Conservation (phyloP, 2,797 vertebrate genomes). For the Karalla daura region DNA sequence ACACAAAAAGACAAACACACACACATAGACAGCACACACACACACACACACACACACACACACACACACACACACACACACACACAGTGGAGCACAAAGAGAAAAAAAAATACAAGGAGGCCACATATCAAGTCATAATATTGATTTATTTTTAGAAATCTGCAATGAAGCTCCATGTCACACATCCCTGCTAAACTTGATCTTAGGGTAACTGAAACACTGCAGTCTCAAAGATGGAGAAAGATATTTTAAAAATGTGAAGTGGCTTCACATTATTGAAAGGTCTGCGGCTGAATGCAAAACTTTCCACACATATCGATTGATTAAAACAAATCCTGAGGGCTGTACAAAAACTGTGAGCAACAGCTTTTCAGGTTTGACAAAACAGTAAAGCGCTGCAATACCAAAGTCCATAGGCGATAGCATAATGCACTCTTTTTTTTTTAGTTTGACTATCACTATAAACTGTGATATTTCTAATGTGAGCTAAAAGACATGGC, state of each 20-base stretch:
- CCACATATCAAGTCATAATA: constrained; percentile 20
- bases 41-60: background rate
- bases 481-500: too few species aligned
- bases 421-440: too few species aligned
- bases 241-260: background rate
- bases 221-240: background rate
- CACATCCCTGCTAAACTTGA: background rate
- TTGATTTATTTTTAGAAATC: constrained; percentile 1
- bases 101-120: background rate
- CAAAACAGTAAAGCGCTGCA: too few species aligned
- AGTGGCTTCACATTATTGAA: too few species aligned
- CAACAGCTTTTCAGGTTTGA: too few species aligned
- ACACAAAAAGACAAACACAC: constrained; percentile 4
- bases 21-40: background rate
- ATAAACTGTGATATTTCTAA: too few species aligned
- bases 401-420: too few species aligned
- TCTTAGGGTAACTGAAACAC: background rate
- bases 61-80: constrained; percentile 7
- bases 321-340: too few species aligned
- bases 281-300: too few species aligned
- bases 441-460: too few species aligned
- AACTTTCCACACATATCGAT: too few species aligned
- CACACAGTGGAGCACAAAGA: background rate
- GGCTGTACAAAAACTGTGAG: too few species aligned
- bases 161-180: constrained; percentile 3